Conservation (phyloP, 1,140 invertebrate species). For the Phocides pigmalion region DNA sequence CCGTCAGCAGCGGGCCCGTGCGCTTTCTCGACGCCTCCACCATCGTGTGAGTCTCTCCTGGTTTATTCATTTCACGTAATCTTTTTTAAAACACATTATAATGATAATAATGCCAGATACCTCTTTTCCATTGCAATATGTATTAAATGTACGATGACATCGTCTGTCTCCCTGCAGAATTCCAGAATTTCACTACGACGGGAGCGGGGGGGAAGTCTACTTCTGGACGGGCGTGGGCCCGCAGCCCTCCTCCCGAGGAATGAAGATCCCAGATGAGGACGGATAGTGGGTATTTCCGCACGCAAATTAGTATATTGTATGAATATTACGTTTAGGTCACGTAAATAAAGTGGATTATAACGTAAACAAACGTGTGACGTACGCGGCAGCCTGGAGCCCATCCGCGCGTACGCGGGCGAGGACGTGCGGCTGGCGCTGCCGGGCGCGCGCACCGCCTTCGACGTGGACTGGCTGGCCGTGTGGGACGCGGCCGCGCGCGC, state of each 20-base stretch:
- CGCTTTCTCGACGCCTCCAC: not conserved
- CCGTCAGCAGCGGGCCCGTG: not conserved
- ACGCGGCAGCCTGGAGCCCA: conserved; percentile 62
- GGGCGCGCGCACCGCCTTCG: conserved; percentile 92
- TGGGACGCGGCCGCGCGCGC: conserved; percentile 89
- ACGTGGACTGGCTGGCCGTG: conserved; percentile 89
- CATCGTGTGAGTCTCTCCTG: no score
- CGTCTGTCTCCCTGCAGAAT: conserved; percentile 84
- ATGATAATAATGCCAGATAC: no score
- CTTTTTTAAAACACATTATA: no score
- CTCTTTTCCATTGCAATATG: no score
- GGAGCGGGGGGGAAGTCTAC: conserved; percentile 89
- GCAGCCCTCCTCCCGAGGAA: conserved; percentile 92
- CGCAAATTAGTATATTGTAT: no score
- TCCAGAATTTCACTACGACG: conserved; percentile 91
- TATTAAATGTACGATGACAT: no score
- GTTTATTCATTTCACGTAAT: no score
- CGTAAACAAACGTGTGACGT: no score
- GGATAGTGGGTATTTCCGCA: conserved; percentile 91
- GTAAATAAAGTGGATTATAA: no score
- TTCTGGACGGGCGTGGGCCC: conserved; percentile 95
- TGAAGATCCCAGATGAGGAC: conserved; percentile 94
- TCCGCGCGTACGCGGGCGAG: conserved; percentile 87
- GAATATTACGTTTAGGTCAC: no score
- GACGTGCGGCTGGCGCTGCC: conserved; percentile 91